Evolutionary conservation across 1,140 invertebrate genomes (phyloP), one percentile per base, ranked within the genome.

Genomic region (Caenorhabditis tropicalis): DNA sequence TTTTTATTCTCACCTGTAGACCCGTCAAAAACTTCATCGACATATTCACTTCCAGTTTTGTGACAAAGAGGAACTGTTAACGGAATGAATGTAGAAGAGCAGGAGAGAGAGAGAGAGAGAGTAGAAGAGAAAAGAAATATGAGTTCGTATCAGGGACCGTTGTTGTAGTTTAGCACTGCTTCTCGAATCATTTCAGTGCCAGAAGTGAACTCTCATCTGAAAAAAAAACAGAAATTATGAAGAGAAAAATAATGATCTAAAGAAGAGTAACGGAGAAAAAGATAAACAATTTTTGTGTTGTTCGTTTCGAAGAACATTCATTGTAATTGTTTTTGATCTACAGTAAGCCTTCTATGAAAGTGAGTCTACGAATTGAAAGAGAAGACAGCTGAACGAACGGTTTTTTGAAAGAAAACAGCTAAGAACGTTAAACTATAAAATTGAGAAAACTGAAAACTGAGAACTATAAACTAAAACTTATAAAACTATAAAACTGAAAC

Each of bases 21-120:
- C 84, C 84, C 29, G 79, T 53, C 29, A 85, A 53, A 70, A 85
- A 85, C 74, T 85, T 85, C 79, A 85, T 85, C 27, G 84, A 85
- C 84, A 85, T 85, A 36, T 79, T 46, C 82, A 58, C 65, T 46
- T 46, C 60, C 60, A 83, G 70, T 83, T n/a, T 60, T 70, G 70
- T 24, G 79, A 39, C 19, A 58, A 21, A 10, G 65, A 24, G 65
- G 9, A 19, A 4, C 10, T 74, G 36, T 56, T 53, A 36, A 53
- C n/a, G 48, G 79, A 81, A 39, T 49, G 43, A 79, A 79, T 79
- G 2, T 9, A 36, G 29, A 53, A 58, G 21, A 81, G 51, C 48
- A 51, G 79, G 7, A 53, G 48, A 81, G 36, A 51, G 31, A 53
- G 9, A 31, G 27, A 31, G 53, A 12, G 2, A 4, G 21, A 24